Base-by-base conservation (phyloP, 2,797 vertebrate species). In the Triplophysa bombifrons region DNA sequence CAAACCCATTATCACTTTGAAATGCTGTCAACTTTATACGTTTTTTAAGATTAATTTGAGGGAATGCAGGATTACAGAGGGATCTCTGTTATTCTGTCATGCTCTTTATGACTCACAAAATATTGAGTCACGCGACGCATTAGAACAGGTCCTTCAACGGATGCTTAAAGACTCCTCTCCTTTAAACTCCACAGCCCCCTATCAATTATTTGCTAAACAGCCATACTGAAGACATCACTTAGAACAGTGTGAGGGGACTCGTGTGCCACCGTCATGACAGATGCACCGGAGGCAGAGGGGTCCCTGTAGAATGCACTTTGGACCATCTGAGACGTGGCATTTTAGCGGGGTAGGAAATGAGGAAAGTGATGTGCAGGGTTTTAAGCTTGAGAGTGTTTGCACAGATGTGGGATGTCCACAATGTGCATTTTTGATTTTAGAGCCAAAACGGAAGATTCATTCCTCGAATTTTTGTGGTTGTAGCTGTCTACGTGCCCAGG, bases 191-290 rank as follows among this genome's bases (percentile, higher is more conserved):
- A 81, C 86, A 91, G 85, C 89, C 85, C 87, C 88, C 89, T 90
- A 92, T 93, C 89, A 92, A 91, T 93, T 91, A 92, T 88, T 82
- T 82, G 84, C 91, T 89, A 91, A 92, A 90, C 91, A 92, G 90
- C 87, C 91, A 90, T 92, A 91, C 91, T 93, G 91, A 91, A 91
- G 84, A 91, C 86, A 90, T 92, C 90, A 93, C 85, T 90, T 67
- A 87, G 88, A 91, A 91, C 90, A 88, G 90, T 88, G 86, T 90
- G 91, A 86, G 90, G 88, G 83, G 87, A 86, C 85, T 13, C 84
- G 70, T 60, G 90, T 92, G 92, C 90, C 90, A 88, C 84, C 56
- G 53, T 17, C 34, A 85, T 93, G 92, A 93, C 92, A 44, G 92
- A 93, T 92, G 89, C 88, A 89, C 89, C 83, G 85, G 87, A 85